Percentiles rank a stretch among this genome's conserved stretches.
Conservation (phyloP, 1,140 invertebrate species). For the Pteromalus puparum region DNA sequence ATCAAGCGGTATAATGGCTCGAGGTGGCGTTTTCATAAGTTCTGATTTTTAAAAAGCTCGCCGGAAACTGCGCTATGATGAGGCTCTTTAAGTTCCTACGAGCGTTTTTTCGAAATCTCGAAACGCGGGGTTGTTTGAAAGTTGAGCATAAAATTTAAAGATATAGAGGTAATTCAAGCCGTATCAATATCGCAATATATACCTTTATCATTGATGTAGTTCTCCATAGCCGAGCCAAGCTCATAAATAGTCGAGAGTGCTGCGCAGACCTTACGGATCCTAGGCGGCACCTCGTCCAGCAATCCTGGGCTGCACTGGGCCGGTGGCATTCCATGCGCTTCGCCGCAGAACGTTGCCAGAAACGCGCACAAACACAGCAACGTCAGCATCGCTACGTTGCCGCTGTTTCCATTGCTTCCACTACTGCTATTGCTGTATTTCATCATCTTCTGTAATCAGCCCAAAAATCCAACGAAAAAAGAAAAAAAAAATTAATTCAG, state of each 20-base stretch:
- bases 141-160: no score
- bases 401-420: not conserved
- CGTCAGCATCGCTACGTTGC: conserved; percentile 54
- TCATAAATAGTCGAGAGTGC: conserved; percentile 75
- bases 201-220: conserved; percentile 76
- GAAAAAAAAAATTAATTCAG: no score
- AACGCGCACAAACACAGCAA: conserved; percentile 58
- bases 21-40: no score
- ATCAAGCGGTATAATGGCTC: no score
- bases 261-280: conserved; percentile 76
- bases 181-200: no score
- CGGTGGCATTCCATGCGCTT: conserved; percentile 68
- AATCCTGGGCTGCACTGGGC: conserved; percentile 76
- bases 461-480: no score
- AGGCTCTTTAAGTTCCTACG: no score
- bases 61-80: not conserved
- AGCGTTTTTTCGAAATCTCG: no score
- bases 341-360: conserved; percentile 58
- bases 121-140: no score
- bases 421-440: conserved; percentile 56
- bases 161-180: no score
- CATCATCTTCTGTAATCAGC: conserved; percentile 58
- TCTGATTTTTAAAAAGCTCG: not conserved
- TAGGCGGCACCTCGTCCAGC: conserved; percentile 75
- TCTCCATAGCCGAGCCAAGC: conserved; percentile 75